Conservation (phyloP, 35 echinoderm and acorn worm species). For the Lytechinus pictus region DNA sequence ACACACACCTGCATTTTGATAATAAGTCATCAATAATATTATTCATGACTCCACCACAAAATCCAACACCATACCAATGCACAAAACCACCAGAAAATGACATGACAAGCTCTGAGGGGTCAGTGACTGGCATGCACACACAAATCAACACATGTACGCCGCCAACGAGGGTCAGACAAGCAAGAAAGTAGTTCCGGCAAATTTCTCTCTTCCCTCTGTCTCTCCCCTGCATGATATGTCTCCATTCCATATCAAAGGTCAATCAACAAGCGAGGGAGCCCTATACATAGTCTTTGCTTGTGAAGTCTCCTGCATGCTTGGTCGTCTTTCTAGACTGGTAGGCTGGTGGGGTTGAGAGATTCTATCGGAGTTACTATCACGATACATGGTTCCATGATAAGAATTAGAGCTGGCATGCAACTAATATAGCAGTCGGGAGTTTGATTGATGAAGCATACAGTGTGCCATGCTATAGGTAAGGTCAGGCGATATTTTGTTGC, state of each 20-base stretch:
- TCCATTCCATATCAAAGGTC: constrained; percentile 31
- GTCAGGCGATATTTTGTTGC: not conserved
- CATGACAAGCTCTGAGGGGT: constrained; percentile 26
- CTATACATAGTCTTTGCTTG: constrained; percentile 28
- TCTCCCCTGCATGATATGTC: constrained; percentile 29
- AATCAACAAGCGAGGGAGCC: constrained; percentile 58
- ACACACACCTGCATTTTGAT: not conserved
- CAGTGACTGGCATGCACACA: constrained; percentile 39
- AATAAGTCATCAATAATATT: constrained; percentile 32
- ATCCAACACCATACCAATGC: constrained; percentile 27
- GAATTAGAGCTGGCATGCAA: not conserved
- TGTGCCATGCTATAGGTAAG: not conserved
- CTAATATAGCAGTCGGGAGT: not conserved
- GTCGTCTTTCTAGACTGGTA: not conserved
- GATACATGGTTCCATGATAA: not conserved
- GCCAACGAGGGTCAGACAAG: not conserved
- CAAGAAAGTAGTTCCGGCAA: constrained; percentile 51
- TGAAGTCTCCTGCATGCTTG: not conserved
- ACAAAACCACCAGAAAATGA: constrained; percentile 11
- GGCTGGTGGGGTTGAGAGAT: not conserved
- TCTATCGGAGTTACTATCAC: not conserved
- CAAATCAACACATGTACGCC: not conserved
- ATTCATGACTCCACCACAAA: constrained; percentile 38
- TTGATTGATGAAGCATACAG: constrained; percentile 12
- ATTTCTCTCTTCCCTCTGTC: not conserved